A percentile compares a stretch with the other conserved stretches of the same genome.
phyloP scores from a whole-genome alignment of 2,797 vertebrate genomes.

The Gorsachius magnificus region DNA sequence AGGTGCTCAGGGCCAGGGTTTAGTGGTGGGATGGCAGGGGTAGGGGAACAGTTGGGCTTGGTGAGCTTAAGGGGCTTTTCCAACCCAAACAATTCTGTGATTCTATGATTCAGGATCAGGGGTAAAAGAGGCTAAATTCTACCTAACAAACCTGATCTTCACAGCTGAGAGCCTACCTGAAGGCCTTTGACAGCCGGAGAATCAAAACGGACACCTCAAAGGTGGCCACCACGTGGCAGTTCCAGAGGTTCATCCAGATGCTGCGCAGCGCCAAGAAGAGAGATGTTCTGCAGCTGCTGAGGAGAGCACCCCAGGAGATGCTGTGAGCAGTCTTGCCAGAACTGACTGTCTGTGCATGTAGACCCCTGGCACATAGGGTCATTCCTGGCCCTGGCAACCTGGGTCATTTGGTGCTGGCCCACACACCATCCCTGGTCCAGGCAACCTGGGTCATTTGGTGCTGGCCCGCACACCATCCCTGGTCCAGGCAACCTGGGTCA shows the following conservation, averaged over 20 bases:
- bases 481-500: rapidly evolving
- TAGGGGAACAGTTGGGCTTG: too few species aligned
- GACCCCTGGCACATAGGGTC: background rate
- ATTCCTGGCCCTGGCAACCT: background rate
- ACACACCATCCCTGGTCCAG: background rate
- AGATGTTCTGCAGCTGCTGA: constrained; percentile 68
- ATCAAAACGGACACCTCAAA: background rate
- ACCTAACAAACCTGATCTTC: background rate
- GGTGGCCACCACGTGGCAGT: background rate
- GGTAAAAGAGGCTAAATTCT: background rate
- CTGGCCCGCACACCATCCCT: background rate
- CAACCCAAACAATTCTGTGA: too few species aligned
- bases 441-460: background rate
- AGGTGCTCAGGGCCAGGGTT: too few species aligned
- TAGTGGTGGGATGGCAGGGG: too few species aligned
- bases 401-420: background rate
- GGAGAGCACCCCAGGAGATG: background rate
- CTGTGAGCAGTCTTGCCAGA: constrained; percentile 14
- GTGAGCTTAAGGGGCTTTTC: too few species aligned
- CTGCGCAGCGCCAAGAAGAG: constrained; percentile 47
- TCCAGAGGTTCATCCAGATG: constrained; percentile 61
- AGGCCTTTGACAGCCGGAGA: background rate
- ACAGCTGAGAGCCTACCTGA: constrained; percentile 65
- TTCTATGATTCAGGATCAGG: background rate
- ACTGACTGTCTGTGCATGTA: rapidly evolving